phyloP scores from a whole-genome alignment of 2,888 invertebrate species.

The Drosophila kokeensis region DNA sequence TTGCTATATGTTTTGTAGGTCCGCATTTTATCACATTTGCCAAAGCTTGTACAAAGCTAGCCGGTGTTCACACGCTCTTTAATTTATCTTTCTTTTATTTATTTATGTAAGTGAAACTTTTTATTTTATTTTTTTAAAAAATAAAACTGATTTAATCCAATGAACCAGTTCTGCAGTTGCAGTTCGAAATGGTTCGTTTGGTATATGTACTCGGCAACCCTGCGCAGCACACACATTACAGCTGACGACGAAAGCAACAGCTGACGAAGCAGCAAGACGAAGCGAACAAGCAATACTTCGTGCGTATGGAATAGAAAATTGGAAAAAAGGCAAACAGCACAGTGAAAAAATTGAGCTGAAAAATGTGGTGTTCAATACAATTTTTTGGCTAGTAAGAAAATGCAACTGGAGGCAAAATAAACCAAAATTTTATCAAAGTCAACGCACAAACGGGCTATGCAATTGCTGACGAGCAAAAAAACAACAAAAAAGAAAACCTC shows the following conservation, averaged over 20 bases:
- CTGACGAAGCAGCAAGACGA: slow-evolving; percentile 63
- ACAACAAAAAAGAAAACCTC: slow-evolving; percentile 14
- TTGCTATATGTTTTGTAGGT: not conserved
- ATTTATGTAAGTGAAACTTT: not conserved
- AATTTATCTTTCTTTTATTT: not conserved
- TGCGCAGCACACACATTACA: slow-evolving; percentile 48
- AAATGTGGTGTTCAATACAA: slow-evolving; percentile 62
- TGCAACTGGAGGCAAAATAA: slow-evolving; percentile 28
- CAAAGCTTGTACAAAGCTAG: not conserved
- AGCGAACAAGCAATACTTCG: slow-evolving; percentile 60
- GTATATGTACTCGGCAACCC: slow-evolving; percentile 34
- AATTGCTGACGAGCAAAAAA: slow-evolving; percentile 28
- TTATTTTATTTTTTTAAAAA: not conserved
- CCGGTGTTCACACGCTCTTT: not conserved
- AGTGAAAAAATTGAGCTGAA: slow-evolving; percentile 60
- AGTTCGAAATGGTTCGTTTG: slow-evolving; percentile 7
- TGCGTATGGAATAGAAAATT: slow-evolving; percentile 66
- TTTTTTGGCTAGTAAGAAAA: slow-evolving; percentile 35
- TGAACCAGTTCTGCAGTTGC: slow-evolving; percentile 3
- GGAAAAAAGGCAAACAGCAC: slow-evolving; percentile 59
- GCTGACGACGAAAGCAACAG: slow-evolving; percentile 65
- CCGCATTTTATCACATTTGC: not conserved
- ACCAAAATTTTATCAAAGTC: slow-evolving; percentile 23
- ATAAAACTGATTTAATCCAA: not conserved
- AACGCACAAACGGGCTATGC: slow-evolving; percentile 47